Evolutionary conservation across 2,888 invertebrate genomes (phyloP).

Genomic region (Operophtera brumata): DNA sequence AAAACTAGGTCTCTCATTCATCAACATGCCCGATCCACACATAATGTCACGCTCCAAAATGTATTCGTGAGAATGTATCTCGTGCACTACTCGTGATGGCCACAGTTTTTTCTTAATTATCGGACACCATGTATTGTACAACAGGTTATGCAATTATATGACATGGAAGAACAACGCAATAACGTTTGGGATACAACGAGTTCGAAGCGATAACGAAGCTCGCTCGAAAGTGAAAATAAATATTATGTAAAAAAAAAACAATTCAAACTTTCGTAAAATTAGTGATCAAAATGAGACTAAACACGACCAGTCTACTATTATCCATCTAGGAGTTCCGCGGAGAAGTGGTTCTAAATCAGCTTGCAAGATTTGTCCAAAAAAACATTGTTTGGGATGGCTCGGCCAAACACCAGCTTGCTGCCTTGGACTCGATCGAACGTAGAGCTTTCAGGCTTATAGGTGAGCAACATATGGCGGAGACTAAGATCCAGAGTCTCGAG

Average conservation of each 20-base stretch:
- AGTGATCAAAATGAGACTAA: too few species aligned
- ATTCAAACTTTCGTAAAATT: too few species aligned
- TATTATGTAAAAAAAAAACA: not conserved
- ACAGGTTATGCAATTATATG: constrained; percentile 54
- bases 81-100: constrained; percentile 27
- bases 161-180: constrained; percentile 30
- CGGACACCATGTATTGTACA: constrained; percentile 62
- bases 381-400: too few species aligned
- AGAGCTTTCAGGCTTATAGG: too few species aligned
- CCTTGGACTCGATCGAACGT: too few species aligned
- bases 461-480: too few species aligned
- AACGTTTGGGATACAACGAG: constrained; percentile 39
- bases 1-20: constrained; percentile 7
- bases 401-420: too few species aligned
- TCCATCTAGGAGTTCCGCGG: too few species aligned
- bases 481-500: too few species aligned
- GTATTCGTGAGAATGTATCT: constrained; percentile 25
- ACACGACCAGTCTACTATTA: too few species aligned
- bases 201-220: not conserved
- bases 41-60: constrained; percentile 18
- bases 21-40: constrained; percentile 3
- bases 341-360: too few species aligned
- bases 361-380: too few species aligned
- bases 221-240: not conserved
- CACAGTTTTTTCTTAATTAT: constrained; percentile 51